phyloP scores from a whole-genome alignment of 2,113 vertebrate species.

The Halcyon malimbica region DNA sequence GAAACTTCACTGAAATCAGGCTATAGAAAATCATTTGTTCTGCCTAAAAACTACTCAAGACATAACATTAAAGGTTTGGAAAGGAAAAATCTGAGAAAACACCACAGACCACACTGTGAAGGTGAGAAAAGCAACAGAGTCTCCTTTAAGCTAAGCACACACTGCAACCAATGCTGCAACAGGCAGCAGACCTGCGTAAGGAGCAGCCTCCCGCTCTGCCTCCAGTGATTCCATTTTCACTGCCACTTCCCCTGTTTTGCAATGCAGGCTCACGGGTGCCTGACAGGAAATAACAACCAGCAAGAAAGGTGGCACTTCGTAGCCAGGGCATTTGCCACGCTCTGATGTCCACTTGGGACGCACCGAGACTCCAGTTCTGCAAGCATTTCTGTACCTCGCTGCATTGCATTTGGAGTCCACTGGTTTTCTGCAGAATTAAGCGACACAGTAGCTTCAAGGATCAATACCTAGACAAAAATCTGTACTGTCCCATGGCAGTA shows the following conservation, averaged over 20 bases:
- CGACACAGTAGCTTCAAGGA: not conserved
- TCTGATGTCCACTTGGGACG: fast-evolving
- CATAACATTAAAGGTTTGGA: not conserved
- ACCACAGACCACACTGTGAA: not conserved
- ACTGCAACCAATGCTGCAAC: fast-evolving
- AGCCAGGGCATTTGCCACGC: fast-evolving
- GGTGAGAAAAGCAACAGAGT: not conserved
- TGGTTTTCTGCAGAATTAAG: not conserved
- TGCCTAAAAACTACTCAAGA: not conserved
- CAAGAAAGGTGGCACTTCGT: fast-evolving
- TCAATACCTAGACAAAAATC: not conserved
- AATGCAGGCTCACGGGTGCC: not conserved
- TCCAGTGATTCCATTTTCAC: not conserved
- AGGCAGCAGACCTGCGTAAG: not conserved
- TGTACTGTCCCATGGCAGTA: not conserved
- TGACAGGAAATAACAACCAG: not conserved
- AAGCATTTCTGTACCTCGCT: fast-evolving
- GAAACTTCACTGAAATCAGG: not conserved
- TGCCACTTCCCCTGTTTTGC: not conserved
- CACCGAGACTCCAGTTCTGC: not conserved
- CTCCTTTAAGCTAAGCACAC: not conserved
- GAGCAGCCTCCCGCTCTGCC: not conserved
- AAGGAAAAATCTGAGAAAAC: not conserved
- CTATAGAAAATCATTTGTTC: not conserved
- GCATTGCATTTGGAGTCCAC: fast-evolving